Conservation (phyloP, 2,888 invertebrate species). For the Leptura quadrifasciata region DNA sequence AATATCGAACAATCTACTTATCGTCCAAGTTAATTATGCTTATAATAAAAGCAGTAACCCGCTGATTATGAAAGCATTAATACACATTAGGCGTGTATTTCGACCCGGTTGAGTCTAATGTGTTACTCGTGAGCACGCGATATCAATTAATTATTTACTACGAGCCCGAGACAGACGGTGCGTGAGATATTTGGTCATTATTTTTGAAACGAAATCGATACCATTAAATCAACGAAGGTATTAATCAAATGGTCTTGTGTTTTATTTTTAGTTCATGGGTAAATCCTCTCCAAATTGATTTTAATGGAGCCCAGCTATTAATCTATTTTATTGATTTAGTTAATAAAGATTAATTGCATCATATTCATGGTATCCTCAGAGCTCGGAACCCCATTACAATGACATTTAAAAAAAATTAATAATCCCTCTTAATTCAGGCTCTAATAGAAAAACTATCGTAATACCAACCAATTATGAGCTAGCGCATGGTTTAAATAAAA, state of each 20-base stretch:
- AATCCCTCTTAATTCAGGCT: not conserved
- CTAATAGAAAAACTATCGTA: not conserved
- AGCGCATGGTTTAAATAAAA: not conserved
- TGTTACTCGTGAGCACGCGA: slow-evolving; percentile 60
- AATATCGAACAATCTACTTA: slow-evolving; percentile 49
- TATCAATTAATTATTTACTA: slow-evolving; percentile 60
- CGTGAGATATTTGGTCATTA: slow-evolving; percentile 54
- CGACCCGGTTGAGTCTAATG: slow-evolving; percentile 56
- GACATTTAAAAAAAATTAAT: not conserved
- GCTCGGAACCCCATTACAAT: not conserved
- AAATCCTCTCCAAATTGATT: slow-evolving; percentile 49
- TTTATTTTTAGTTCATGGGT: slow-evolving; percentile 45
- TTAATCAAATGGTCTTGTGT: slow-evolving; percentile 45
- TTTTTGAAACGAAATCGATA: slow-evolving; percentile 54
- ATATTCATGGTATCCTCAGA: not conserved
- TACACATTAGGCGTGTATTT: slow-evolving; percentile 60
- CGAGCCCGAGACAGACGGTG: slow-evolving; percentile 46
- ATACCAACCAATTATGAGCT: not conserved
- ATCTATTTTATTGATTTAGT: slow-evolving; percentile 42
- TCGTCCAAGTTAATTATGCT: slow-evolving; percentile 57
- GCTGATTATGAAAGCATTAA: slow-evolving; percentile 63
- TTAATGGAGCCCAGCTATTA: slow-evolving; percentile 44
- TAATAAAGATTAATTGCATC: slow-evolving; percentile 32
- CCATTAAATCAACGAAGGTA: slow-evolving; percentile 51
- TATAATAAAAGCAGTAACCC: slow-evolving; percentile 60